phyloP scores from a whole-genome alignment of 2,888 invertebrate species.

The Athripsodes cinereus region DNA sequence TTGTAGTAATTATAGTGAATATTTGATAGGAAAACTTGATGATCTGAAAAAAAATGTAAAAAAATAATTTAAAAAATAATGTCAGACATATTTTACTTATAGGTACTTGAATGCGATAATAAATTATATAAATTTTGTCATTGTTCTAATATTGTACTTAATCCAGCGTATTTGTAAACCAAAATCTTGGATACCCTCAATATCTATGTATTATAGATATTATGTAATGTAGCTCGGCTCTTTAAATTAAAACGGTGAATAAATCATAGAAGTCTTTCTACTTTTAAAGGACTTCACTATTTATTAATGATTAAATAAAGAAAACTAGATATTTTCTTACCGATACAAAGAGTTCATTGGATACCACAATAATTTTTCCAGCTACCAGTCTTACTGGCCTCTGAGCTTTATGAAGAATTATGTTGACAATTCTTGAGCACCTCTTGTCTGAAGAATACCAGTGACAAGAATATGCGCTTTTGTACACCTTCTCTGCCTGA shows the following conservation, averaged over 20 bases:
- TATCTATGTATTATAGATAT: too few relatives aligned
- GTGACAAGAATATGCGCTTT: conserved; percentile 7
- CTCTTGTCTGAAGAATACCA: conserved; percentile 10
- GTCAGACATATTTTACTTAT: too few relatives aligned
- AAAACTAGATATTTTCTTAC: conserved; percentile 3
- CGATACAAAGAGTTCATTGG: conserved; percentile 15
- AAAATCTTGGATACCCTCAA: too few relatives aligned
- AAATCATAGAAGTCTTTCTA: too few relatives aligned
- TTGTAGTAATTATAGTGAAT: conserved; percentile 23
- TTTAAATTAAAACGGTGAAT: too few relatives aligned
- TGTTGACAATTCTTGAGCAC: background rate
- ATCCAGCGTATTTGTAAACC: too few relatives aligned
- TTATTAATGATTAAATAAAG: too few relatives aligned
- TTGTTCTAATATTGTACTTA: too few relatives aligned
- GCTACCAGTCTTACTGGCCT: conserved; percentile 13
- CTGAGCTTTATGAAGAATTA: conserved; percentile 10
- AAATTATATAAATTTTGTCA: too few relatives aligned
- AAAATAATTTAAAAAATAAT: background rate
- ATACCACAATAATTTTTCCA: conserved; percentile 15
- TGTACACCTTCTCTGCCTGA: conserved; percentile 13
- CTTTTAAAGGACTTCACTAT: too few relatives aligned
- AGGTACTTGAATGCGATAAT: too few relatives aligned
- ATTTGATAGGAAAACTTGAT: conserved; percentile 23
- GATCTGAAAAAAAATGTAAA: conserved; percentile 26
- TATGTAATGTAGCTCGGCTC: too few relatives aligned